Evolutionary conservation across 2,797 vertebrate genomes (phyloP).

Genomic region (Leptatherina wallacei): DNA sequence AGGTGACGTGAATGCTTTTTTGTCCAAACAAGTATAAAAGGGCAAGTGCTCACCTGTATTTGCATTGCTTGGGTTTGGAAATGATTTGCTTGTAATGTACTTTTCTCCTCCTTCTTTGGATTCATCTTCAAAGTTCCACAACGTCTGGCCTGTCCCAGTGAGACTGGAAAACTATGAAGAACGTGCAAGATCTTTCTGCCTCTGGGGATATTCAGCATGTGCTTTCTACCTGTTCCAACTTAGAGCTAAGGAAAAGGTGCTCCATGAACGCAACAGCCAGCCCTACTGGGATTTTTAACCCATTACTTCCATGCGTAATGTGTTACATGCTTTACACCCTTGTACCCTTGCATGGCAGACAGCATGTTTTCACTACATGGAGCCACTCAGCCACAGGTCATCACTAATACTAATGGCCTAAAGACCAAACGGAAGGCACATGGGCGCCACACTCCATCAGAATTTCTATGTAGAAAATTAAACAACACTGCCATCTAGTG

Average conservation of each 20-base stretch:
- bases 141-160: background rate
- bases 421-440: background rate
- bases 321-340: no score
- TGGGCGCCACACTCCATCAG: background rate
- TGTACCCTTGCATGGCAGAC: no score
- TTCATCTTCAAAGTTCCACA: conserved; percentile 7
- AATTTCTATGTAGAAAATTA: background rate
- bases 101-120: background rate
- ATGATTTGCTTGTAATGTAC: background rate
- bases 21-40: conserved; percentile 5
- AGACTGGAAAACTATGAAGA: background rate
- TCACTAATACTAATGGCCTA: background rate
- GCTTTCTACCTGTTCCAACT: conserved; percentile 1
- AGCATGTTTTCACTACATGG: no score
- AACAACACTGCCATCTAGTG: conserved; percentile 70
- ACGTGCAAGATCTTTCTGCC: background rate
- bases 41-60: conserved; percentile 20
- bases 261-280: background rate
- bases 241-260: background rate
- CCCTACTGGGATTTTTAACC: background rate
- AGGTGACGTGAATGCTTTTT: conserved; percentile 10
- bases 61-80: background rate
- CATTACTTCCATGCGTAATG: background rate
- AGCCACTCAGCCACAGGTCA: background rate
- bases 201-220: background rate